These are phyloP conservation scores for Anguilla rostrata DNA, from an alignment of 2,113 vertebrate species.

Conservation along the genomic window DNA sequence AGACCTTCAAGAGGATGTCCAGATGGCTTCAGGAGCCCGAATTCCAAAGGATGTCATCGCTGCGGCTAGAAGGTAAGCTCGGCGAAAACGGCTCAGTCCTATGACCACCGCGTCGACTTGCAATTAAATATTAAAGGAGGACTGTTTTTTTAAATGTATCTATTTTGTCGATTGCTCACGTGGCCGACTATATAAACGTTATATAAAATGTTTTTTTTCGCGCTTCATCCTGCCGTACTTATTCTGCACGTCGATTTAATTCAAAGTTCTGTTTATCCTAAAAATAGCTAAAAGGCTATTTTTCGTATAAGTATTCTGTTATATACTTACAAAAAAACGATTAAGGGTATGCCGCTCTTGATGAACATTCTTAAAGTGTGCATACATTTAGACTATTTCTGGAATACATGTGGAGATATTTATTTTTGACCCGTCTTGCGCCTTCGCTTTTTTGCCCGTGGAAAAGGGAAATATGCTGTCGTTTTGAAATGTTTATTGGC, in stretches of 20 bases:
- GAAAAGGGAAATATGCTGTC: too few species aligned
- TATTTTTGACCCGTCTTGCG: background rate
- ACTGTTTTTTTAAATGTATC: background rate
- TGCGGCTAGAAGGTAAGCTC: conserved; percentile 80
- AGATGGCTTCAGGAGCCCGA: conserved; percentile 83
- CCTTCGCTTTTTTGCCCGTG: too few species aligned
- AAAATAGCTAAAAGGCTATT: too few species aligned
- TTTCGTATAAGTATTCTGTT: too few species aligned
- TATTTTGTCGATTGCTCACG: background rate
- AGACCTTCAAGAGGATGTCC: conserved; percentile 85
- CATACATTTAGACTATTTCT: too few species aligned
- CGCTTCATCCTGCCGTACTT: too few species aligned
- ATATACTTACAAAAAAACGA: background rate
- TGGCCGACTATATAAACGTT: background rate
- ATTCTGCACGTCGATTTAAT: too few species aligned
- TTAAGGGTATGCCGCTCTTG: background rate
- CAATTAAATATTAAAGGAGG: background rate
- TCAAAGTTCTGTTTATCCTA: too few species aligned
- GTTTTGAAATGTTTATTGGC: too few species aligned
- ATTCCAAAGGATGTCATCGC: conserved; percentile 81
- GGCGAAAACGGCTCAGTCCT: conserved; percentile 45
- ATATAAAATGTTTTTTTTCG: too few species aligned
- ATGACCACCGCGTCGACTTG: background rate
- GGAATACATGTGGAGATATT: background rate
- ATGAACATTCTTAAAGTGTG: background rate